phyloP scores from a whole-genome alignment of 2,113 vertebrate genomes.

The Psilopsiagon aurifrons region DNA sequence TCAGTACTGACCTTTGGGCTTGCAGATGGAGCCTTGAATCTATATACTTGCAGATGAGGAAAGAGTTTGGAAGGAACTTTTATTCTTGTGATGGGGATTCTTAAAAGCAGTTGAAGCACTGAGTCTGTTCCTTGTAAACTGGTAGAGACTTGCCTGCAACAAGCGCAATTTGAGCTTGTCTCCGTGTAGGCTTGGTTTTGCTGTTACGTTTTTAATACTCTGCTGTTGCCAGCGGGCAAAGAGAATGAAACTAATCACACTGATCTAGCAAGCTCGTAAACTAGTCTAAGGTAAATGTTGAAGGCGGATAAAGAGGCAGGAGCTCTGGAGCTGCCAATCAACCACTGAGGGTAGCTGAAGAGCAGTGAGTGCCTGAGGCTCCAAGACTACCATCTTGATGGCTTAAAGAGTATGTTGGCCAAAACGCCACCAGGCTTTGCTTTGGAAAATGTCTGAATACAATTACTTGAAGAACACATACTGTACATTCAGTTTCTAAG shows the following conservation, averaged over 20 bases:
- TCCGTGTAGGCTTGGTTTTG: neutral
- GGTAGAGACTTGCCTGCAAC: neutral
- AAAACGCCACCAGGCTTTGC: neutral
- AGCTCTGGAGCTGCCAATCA: neutral
- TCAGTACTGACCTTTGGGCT: neutral
- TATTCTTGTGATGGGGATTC: neutral
- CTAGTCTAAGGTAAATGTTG: neutral
- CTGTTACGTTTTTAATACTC: neutral
- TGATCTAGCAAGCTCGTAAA: neutral
- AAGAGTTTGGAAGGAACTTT: neutral
- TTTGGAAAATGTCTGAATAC: neutral
- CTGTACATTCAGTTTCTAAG: neutral
- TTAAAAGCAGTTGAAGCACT: neutral
- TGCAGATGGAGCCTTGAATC: neutral
- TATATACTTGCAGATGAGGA: neutral
- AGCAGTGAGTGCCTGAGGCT: rapidly evolving
- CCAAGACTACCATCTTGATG: rapidly evolving
- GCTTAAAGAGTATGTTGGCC: neutral
- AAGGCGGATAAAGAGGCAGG: neutral
- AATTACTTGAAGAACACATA: neutral
- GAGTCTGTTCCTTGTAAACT: neutral
- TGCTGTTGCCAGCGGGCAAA: neutral
- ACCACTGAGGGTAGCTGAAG: neutral
- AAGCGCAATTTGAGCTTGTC: neutral
- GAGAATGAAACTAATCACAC: neutral